phyloP scores from a whole-genome alignment of 1,140 invertebrate species.

The Brachionus rotundiformis region DNA sequence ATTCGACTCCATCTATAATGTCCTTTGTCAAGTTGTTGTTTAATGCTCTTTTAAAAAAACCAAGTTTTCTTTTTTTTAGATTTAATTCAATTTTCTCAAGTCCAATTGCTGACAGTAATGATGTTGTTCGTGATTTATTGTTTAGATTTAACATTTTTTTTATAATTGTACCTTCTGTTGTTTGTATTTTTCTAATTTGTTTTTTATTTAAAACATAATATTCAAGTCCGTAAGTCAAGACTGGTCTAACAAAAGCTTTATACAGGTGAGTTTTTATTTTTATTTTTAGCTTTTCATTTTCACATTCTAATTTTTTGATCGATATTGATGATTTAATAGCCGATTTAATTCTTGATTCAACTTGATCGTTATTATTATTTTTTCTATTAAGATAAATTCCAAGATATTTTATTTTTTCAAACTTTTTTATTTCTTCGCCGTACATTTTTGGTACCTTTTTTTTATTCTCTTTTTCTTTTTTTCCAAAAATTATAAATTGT shows the following conservation, averaged over 20 bases:
- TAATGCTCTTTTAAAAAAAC: too few relatives aligned
- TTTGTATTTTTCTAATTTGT: constrained; percentile 21
- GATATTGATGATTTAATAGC: neutral
- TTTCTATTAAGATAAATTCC: neutral
- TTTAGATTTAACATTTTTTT: constrained; percentile 9
- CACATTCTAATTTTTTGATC: neutral
- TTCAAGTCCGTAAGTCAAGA: constrained; percentile 3
- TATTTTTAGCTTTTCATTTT: constrained; percentile 3
- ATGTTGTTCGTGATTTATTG: constrained; percentile 3
- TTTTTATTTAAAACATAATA: neutral
- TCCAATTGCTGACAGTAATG: neutral
- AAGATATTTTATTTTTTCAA: constrained; percentile 3
- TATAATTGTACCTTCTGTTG: constrained; percentile 29
- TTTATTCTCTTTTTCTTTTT: neutral
- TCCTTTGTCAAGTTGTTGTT: too few relatives aligned
- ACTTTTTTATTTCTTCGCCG: neutral
- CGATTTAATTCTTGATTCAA: constrained; percentile 17
- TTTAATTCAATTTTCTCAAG: neutral
- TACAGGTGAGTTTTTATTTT: constrained; percentile 20
- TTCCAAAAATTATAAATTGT: constrained; percentile 8
- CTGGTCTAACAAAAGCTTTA: constrained; percentile 23
- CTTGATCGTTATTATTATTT: neutral
- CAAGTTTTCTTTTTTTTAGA: too few relatives aligned
- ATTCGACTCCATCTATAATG: too few relatives aligned
- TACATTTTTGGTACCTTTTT: neutral